Base-by-base conservation (phyloP, 2,797 vertebrate species). In the Benthosema pterotum region DNA sequence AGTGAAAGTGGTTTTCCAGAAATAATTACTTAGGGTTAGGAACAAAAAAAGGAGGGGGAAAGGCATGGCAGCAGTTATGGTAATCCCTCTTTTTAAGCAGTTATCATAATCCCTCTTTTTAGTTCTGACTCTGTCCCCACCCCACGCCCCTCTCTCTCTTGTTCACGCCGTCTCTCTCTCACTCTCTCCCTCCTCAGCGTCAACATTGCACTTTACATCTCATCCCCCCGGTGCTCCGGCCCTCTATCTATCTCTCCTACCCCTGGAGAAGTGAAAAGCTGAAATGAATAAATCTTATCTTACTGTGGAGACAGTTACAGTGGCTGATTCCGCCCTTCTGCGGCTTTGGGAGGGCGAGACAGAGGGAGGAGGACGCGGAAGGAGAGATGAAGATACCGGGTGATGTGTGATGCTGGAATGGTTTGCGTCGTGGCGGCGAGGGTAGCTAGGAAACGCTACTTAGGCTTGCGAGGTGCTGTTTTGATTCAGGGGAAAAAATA, bases 51-150 rank as follows among this genome's bases (percentile, higher is more conserved):
- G n/a, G n/a, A 25, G 22, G 17, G 2, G 16, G 0, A 9, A 46
- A 52, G 32, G 13, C 38, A 63, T 47, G 73, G 51, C 59, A 63
- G 67, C 52, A 64, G 65, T 49, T 67, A 68, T 77, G 53, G 60
- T 63, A 67, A 69, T 79, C 62, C 19, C 47, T 57, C 65, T 25
- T 74, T 76, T 68, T 57, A 38, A 65, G 57, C 67, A 63, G 66
- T 76, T 65, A 65, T 73, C 71, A 60, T 67, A 73, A 67, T 60
- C 67, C 63, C 28, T 54, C 57, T 72, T 66, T 71, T 66, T 49
- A 71, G n/a, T 22, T 49, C 56, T 22, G 52, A 52, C 18, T 55
- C 63, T 55, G 52, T 57, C 61, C 58, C 57, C 60, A 54, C 52
- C 60, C 64, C 57, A 48, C 2, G n/a, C 22, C 0, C 56, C 57